phyloP scores from a whole-genome alignment of 1,140 invertebrate genomes.

The Sitophilus oryzae region DNA sequence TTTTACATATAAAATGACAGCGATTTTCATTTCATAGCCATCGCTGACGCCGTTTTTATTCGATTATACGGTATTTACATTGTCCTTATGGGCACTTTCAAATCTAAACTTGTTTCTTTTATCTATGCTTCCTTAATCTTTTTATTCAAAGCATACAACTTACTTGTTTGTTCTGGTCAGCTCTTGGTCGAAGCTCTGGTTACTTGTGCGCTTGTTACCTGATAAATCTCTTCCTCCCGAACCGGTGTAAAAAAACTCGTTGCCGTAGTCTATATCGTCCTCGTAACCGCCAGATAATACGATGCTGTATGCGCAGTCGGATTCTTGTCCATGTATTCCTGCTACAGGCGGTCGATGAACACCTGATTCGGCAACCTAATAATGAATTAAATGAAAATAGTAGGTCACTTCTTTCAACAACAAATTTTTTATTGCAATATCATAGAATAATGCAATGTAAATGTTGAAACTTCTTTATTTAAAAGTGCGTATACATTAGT shows the following conservation, averaged over 20 bases:
- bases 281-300: slow-evolving; percentile 84
- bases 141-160: slow-evolving; percentile 24
- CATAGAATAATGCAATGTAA: too few species aligned
- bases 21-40: too few species aligned
- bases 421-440: too few species aligned
- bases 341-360: slow-evolving; percentile 67
- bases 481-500: too few species aligned
- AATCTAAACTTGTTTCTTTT: too few species aligned
- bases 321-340: slow-evolving; percentile 77
- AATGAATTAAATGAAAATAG: slow-evolving; percentile 4
- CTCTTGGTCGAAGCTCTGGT: slow-evolving; percentile 75
- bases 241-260: slow-evolving; percentile 79
- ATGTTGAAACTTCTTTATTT: too few species aligned
- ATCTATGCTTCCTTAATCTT: too few species aligned
- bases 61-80: too few species aligned
- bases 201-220: slow-evolving; percentile 75
- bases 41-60: too few species aligned
- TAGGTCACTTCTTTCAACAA: neutral
- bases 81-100: too few species aligned
- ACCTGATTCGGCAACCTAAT: slow-evolving; percentile 72
- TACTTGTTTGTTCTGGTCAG: slow-evolving; percentile 73
- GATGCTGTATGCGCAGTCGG: slow-evolving; percentile 76
- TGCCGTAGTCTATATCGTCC: slow-evolving; percentile 78
- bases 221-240: slow-evolving; percentile 76
- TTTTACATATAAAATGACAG: too few species aligned